phyloP scores from a whole-genome alignment of 2,888 invertebrate species.

The Ophion costatus region DNA sequence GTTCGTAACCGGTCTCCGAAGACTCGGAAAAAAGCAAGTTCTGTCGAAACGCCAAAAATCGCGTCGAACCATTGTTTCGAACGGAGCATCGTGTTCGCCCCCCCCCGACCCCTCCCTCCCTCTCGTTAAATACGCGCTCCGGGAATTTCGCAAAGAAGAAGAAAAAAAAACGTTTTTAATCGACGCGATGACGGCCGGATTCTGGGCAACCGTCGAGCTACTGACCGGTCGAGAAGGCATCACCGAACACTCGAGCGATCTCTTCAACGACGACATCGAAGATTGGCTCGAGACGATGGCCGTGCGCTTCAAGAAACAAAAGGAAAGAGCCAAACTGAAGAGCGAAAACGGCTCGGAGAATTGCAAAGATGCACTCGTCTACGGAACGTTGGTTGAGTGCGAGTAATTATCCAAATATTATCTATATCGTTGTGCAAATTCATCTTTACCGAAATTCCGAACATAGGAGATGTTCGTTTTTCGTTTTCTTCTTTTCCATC shows the following conservation, averaged over 20 bases:
- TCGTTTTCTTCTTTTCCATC: neutral
- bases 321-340: conserved; percentile 58
- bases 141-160: no score
- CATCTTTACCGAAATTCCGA: no score
- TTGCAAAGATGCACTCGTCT: conserved; percentile 27
- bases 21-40: no score
- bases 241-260: conserved; percentile 52
- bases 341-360: conserved; percentile 47
- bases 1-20: no score
- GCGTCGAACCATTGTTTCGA: neutral
- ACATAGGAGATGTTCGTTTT: no score
- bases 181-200: conserved; percentile 80
- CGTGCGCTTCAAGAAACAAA: conserved; percentile 68
- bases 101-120: no score
- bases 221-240: conserved; percentile 76
- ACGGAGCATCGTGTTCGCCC: neutral
- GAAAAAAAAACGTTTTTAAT: conserved; percentile 76
- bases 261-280: conserved; percentile 74
- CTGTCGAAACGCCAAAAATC: neutral
- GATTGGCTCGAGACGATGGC: conserved; percentile 77
- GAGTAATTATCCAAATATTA: conserved; percentile 54
- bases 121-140: no score
- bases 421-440: no score
- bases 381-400: conserved; percentile 61
- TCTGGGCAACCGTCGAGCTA: conserved; percentile 88